These are phyloP conservation scores for Recurvirostra avosetta DNA, from an alignment of 2,113 vertebrate species.

Conservation along the genomic window DNA sequence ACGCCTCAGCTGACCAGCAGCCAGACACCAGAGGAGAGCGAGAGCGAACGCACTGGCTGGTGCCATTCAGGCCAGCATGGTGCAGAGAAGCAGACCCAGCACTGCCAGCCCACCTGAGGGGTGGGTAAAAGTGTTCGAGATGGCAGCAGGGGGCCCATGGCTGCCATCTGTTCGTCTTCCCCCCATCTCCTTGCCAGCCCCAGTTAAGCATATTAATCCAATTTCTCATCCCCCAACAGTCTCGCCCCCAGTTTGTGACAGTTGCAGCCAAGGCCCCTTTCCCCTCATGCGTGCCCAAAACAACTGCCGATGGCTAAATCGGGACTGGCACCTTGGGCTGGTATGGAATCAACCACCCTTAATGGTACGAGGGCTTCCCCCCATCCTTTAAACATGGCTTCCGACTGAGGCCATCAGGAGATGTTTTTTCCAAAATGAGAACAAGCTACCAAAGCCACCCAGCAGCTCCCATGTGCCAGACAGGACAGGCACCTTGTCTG, in stretches of 20 bases:
- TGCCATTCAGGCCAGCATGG: fast-evolving
- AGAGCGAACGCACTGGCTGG: fast-evolving
- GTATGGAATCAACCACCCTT: fast-evolving
- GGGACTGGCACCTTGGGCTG: not conserved
- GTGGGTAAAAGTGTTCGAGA: fast-evolving
- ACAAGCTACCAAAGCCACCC: not conserved
- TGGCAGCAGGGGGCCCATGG: not conserved
- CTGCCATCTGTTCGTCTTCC: fast-evolving
- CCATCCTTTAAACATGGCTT: fast-evolving
- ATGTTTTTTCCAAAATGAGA: not conserved
- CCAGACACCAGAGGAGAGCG: fast-evolving
- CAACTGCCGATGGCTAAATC: not conserved
- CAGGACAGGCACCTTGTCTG: not conserved
- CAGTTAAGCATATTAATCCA: not conserved
- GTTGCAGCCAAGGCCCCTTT: not conserved
- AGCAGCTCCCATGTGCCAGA: fast-evolving
- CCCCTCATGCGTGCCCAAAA: fast-evolving
- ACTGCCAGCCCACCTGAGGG: not conserved
- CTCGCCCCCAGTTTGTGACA: fast-evolving
- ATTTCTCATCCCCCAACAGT: not conserved
- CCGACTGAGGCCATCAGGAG: fast-evolving
- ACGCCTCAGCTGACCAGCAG: fast-evolving
- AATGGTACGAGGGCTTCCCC: fast-evolving
- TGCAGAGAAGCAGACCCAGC: no score
- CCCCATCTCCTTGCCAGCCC: no score